phyloP scores from a whole-genome alignment of 2,797 vertebrate species.

The Heliangelus exortis region DNA sequence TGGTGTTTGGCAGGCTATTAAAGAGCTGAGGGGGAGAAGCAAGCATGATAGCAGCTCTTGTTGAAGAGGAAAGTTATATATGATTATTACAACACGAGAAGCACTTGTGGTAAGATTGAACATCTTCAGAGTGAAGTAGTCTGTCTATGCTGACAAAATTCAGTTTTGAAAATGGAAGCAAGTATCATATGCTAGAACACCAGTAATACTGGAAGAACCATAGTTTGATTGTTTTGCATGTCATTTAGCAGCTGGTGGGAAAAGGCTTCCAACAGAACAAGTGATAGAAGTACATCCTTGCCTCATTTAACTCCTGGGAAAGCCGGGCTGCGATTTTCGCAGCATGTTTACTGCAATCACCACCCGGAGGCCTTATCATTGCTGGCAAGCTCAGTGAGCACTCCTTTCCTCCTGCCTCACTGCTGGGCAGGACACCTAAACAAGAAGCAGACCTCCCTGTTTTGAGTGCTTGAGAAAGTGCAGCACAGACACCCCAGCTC shows the following conservation, averaged over 20 bases:
- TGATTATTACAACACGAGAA: not conserved
- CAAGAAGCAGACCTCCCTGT: not conserved
- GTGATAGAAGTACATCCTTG: not conserved
- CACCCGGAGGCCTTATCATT: conserved; percentile 20
- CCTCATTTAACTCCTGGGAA: not conserved
- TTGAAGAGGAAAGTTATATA: not conserved
- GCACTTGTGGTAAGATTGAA: not conserved
- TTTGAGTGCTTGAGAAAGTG: not conserved
- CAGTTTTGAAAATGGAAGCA: not conserved
- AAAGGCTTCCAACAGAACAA: not conserved
- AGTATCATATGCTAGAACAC: not conserved
- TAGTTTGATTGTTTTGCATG: not conserved
- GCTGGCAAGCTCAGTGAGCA: not conserved
- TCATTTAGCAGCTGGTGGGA: not conserved
- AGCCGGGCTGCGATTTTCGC: not conserved
- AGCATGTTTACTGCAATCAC: not conserved
- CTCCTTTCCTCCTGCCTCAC: not conserved
- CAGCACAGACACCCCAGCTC: not conserved
- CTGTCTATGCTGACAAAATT: not conserved
- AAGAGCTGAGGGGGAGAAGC: not conserved
- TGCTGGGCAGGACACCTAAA: not conserved
- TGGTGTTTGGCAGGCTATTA: not conserved
- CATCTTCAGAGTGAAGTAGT: not conserved
- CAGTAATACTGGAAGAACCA: not conserved
- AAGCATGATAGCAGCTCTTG: not conserved